Percentiles rank a stretch among this genome's conserved stretches.
phyloP scores from a whole-genome alignment of 2,888 invertebrate species.

The Frankliniella intonsa region DNA sequence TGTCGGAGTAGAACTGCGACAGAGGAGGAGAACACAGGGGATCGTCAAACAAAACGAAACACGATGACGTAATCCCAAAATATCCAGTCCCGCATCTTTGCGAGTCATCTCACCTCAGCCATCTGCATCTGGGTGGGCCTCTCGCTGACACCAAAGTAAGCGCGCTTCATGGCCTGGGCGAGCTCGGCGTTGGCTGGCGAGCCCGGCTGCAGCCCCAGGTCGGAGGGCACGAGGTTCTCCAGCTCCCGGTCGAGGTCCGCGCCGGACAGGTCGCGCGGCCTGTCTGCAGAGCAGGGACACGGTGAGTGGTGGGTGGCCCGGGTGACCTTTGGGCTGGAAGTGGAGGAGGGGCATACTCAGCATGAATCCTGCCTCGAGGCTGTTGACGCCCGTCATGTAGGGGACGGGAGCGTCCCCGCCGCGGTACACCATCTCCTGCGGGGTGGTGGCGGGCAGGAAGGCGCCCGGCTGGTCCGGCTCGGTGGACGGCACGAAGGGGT shows the following conservation, averaged over 20 bases:
- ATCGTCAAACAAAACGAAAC: not conserved
- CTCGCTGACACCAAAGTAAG: not conserved
- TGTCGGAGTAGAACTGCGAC: conserved; percentile 8
- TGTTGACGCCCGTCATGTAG: conserved; percentile 13
- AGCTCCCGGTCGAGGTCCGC: conserved; percentile 31
- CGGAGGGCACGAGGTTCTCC: conserved; percentile 33
- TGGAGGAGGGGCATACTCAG: conserved; percentile 28
- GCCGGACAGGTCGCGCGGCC: conserved; percentile 32
- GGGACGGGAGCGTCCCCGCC: not conserved
- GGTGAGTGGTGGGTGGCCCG: not conserved
- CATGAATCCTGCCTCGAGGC: conserved; percentile 34
- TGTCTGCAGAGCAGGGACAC: not conserved
- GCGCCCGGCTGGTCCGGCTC: not conserved
- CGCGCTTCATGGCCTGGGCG: not conserved
- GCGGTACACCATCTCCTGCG: not conserved
- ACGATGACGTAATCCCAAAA: not conserved
- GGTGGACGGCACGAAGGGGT: conserved; percentile 7
- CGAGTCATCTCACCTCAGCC: not conserved
- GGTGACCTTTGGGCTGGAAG: not conserved
- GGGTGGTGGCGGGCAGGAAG: not conserved
- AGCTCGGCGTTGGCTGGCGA: not conserved
- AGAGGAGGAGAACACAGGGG: not conserved
- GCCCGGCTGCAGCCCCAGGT: conserved; percentile 32
- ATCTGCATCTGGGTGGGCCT: not conserved
- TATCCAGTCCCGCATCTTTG: not conserved